These are phyloP conservation scores for Xanthia icteritia DNA, from an alignment of 2,888 invertebrate genomes.

Conservation along the genomic window DNA sequence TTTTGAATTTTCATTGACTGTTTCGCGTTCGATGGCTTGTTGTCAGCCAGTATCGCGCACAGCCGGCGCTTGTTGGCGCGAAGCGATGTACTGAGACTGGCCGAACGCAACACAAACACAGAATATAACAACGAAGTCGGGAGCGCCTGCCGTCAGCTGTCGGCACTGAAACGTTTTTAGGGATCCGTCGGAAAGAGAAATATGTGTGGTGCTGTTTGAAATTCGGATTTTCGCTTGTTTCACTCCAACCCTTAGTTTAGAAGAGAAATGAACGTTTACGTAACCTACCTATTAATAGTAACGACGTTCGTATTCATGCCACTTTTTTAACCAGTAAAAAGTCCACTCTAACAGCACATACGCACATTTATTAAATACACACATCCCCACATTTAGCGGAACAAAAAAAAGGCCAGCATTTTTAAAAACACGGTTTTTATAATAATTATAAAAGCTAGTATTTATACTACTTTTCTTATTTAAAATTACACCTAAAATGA, in stretches of 20 bases:
- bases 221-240: neutral
- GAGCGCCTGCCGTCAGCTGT: conserved; percentile 73
- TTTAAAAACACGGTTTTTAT: no score
- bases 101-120: conserved; percentile 58
- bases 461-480: no score
- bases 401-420: no score
- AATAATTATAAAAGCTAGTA: no score
- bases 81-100: conserved; percentile 80
- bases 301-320: neutral
- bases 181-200: conserved; percentile 51
- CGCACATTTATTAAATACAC: neutral
- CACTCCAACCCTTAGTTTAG: neutral
- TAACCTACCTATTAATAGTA: neutral
- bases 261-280: neutral
- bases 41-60: conserved; percentile 72
- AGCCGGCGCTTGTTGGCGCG: conserved; percentile 80
- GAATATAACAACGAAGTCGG: conserved; percentile 58
- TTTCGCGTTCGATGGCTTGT: conserved; percentile 74
- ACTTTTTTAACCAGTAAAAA: neutral
- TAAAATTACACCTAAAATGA: no score
- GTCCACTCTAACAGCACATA: neutral
- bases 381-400: no score
- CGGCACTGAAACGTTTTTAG: conserved; percentile 68
- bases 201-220: neutral
- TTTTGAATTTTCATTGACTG: conserved; percentile 76